Conservation (phyloP, 2,888 invertebrate genomes). For the Glyphotaelius pellucidus region DNA sequence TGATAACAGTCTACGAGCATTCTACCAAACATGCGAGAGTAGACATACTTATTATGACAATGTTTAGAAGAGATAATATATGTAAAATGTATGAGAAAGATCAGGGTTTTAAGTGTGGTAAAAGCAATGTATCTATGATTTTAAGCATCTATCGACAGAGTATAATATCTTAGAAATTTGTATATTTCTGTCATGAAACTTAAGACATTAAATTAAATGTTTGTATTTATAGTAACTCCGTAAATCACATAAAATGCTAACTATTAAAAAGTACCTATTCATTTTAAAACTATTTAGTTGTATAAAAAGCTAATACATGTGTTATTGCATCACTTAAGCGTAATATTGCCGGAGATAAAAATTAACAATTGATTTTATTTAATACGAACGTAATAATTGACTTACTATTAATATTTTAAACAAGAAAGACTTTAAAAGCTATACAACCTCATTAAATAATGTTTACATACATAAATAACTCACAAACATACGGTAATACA, state of each 20-base stretch:
- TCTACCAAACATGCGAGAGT: not conserved
- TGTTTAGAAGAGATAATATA: not conserved
- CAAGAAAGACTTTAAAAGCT: not conserved
- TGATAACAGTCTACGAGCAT: not conserved
- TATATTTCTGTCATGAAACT: not conserved
- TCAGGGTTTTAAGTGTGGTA: not conserved
- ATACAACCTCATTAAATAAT: not conserved
- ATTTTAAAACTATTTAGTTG: not conserved
- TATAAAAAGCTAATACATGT: not conserved
- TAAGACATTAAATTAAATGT: not conserved
- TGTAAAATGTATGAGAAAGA: not conserved
- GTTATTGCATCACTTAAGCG: not conserved
- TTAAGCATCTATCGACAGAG: no score
- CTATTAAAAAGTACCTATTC: not conserved
- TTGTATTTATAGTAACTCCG: not conserved
- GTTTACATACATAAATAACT: not conserved
- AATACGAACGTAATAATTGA: not conserved
- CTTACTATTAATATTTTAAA: not conserved
- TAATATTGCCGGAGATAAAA: not conserved
- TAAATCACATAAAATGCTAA: not conserved
- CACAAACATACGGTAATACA: not conserved
- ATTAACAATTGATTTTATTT: not conserved
- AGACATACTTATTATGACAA: not conserved
- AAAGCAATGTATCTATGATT: not conserved
- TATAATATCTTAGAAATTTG: not conserved